phyloP scores from a whole-genome alignment of 2,113 vertebrate species.

The Ptychochromis oligacanthus region DNA sequence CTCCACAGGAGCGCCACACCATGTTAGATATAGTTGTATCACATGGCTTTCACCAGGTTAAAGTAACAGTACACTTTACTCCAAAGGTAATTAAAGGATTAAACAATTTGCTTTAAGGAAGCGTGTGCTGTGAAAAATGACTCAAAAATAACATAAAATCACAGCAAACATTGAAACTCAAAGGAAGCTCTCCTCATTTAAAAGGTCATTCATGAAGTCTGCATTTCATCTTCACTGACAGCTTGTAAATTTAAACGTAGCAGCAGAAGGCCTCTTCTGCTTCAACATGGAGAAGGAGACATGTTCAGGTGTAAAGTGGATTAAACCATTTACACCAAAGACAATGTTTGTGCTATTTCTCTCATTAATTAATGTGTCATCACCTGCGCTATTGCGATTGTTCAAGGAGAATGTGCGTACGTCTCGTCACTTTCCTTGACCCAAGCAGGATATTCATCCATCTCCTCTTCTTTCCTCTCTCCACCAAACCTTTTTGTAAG shows the following conservation, averaged over 20 bases:
- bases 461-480: neutral
- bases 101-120: slow-evolving; percentile 8
- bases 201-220: slow-evolving; percentile 28
- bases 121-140: neutral
- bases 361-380: neutral
- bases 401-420: neutral
- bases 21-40: slow-evolving; percentile 6
- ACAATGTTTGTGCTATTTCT: neutral
- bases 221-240: slow-evolving; percentile 23
- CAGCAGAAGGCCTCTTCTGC: slow-evolving; percentile 3
- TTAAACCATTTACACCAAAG: slow-evolving; percentile 8
- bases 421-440: slow-evolving; percentile 9
- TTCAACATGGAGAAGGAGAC: neutral
- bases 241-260: slow-evolving; percentile 21
- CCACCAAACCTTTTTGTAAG: slow-evolving; percentile 1
- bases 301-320: neutral
- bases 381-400: slow-evolving; percentile 11
- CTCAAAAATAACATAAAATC: neutral
- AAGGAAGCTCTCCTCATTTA: slow-evolving; percentile 32
- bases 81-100: slow-evolving; percentile 6
- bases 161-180: slow-evolving; percentile 11
- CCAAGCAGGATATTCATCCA: neutral
- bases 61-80: neutral
- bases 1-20: neutral
- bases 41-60: neutral